Evolutionary conservation across 2,797 vertebrate species (phyloP).

Genomic region (Scarus forsteni): DNA sequence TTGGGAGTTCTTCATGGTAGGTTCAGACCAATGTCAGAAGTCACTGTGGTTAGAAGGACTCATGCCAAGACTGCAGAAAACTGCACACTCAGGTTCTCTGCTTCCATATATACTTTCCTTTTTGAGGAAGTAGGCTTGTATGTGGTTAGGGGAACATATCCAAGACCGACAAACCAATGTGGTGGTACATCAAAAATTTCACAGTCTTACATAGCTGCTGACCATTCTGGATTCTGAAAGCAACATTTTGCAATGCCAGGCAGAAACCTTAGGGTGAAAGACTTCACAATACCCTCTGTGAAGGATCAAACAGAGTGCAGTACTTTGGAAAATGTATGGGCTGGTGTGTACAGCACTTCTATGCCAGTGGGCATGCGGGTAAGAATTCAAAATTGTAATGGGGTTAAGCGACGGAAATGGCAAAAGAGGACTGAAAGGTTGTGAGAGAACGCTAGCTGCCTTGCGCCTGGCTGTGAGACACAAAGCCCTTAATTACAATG

Average conservation of each 20-base stretch:
- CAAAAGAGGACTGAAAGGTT: constrained; percentile 26
- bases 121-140: constrained; percentile 8
- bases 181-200: constrained; percentile 11
- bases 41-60: not conserved
- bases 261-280: not conserved
- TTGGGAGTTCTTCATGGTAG: not conserved
- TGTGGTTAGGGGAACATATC: constrained; percentile 23
- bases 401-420: constrained; percentile 35
- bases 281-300: not conserved
- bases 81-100: not conserved
- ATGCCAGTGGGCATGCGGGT: constrained; percentile 21
- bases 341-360: constrained; percentile 2
- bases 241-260: constrained; percentile 6
- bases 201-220: not conserved
- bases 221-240: constrained; percentile 9
- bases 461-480: constrained; percentile 70
- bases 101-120: not conserved
- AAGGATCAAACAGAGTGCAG: constrained; percentile 9
- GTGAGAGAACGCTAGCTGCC: constrained; percentile 52
- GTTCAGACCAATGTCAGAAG: not conserved
- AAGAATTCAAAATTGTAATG: constrained; percentile 15
- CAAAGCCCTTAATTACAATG: constrained; percentile 83
- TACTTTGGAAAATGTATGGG: not conserved
- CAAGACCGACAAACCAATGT: constrained; percentile 3
- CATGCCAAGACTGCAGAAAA: not conserved